Evolutionary conservation across 2,797 vertebrate species (phyloP), one percentile per base, ranked within the genome.

Genomic region (Ptychobarbus kaznakovi): DNA sequence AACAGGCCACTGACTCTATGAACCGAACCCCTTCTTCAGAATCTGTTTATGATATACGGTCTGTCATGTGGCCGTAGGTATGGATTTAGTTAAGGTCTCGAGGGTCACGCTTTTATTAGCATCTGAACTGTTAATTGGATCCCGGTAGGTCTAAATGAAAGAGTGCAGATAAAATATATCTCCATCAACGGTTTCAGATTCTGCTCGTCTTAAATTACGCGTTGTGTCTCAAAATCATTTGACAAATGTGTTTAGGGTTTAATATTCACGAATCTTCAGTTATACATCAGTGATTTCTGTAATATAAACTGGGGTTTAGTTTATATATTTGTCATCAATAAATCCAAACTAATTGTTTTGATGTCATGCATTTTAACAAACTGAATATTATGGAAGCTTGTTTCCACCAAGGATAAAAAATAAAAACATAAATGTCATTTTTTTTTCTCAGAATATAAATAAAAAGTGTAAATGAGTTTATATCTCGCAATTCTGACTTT

Each of bases 71-170:
- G 35, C 66, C 20, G 4, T 5, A 6, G 79, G 79, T 13, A 38
- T n/a, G 69, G 42, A 18, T 83, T 38, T 11, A 40, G 68, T 20
- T 16, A 40, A 58, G 20, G 81, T 82, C 81, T 58, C 16, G 1
- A 4, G 51, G 69, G 69, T 72, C 65, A 46, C 35, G n/a, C 68
- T 73, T 82, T 82, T 82, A 82, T 61, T 73, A 82, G n/a, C 40
- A 61, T 58, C 51, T 4, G 5, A 46, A 73, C 80, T 32, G 40
- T 22, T 82, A 73, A 72, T 82, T 73, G 38, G 53, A 73, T 72
- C 68, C 69, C 18, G 12, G 69, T 16, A 46, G 51, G 69, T 61
- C 69, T 25, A 35, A 44, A 16, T 6, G 18, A 35, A 63, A 32
- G 2, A 25, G 46, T 18, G 3, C 77, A 32, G 40, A 66, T 46